Conservation (phyloP, 2,797 vertebrate species). For the Sardinella longiceps region DNA sequence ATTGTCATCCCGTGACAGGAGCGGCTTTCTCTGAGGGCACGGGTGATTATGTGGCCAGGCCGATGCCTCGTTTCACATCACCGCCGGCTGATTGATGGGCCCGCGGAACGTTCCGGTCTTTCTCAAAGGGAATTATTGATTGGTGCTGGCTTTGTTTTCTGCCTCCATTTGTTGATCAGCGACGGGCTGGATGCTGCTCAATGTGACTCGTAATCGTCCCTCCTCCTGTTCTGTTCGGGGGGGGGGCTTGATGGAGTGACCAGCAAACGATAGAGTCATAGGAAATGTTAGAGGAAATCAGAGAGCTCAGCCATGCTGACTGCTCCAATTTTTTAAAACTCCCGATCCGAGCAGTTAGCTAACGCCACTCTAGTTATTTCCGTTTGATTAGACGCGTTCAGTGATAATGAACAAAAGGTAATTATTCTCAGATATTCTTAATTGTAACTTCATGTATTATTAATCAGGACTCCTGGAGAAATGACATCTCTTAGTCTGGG, state of each 20-base stretch:
- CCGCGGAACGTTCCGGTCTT: slow-evolving; percentile 71
- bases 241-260: slow-evolving; percentile 62
- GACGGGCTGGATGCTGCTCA: slow-evolving; percentile 60
- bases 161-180: slow-evolving; percentile 76
- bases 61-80: slow-evolving; percentile 45
- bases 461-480: slow-evolving; percentile 3
- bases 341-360: no score
- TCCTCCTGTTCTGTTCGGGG: slow-evolving; percentile 20
- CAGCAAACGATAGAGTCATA: slow-evolving; percentile 52
- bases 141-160: slow-evolving; percentile 72
- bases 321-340: background rate
- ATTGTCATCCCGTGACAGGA: slow-evolving; percentile 48
- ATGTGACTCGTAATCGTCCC: slow-evolving; percentile 66
- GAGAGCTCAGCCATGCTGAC: background rate
- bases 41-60: slow-evolving; percentile 43
- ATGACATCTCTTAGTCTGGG: slow-evolving; percentile 14
- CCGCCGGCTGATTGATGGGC: slow-evolving; percentile 71
- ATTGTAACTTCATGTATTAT: slow-evolving; percentile 21
- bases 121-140: slow-evolving; percentile 78
- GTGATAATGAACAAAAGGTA: slow-evolving; percentile 19
- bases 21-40: slow-evolving; percentile 41
- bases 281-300: slow-evolving; percentile 33
- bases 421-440: slow-evolving; percentile 24
- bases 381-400: background rate
- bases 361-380: background rate